Evolutionary conservation across 2,888 invertebrate genomes (phyloP).

Genomic region (Scaptomyza cyrtandrae): DNA sequence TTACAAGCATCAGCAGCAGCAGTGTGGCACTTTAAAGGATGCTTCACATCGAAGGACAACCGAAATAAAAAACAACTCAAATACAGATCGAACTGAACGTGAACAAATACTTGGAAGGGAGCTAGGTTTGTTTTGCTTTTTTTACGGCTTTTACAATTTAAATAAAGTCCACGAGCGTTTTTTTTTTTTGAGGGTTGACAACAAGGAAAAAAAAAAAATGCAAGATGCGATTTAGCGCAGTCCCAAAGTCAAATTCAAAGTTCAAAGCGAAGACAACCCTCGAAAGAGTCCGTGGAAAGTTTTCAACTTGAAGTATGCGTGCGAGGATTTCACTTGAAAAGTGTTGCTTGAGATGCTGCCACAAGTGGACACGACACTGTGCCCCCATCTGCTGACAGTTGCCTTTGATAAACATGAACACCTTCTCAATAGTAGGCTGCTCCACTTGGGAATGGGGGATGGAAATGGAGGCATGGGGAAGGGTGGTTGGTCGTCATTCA

Average conservation of each 20-base stretch:
- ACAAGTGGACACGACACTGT: constrained; percentile 50
- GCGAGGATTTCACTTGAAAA: constrained; percentile 64
- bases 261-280: constrained; percentile 57
- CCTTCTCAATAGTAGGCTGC: constrained; percentile 36
- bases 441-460: neutral
- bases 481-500: constrained; percentile 45
- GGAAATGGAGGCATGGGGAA: neutral
- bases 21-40: constrained; percentile 60
- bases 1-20: constrained; percentile 45
- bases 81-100: constrained; percentile 70
- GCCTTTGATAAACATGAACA: constrained; percentile 72
- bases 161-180: constrained; percentile 27
- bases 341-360: constrained; percentile 64
- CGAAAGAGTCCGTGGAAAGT: constrained; percentile 33
- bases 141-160: constrained; percentile 53
- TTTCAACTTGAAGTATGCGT: constrained; percentile 62
- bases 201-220: constrained; percentile 16
- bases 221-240: constrained; percentile 53
- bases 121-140: constrained; percentile 45
- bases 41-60: constrained; percentile 41
- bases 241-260: constrained; percentile 54
- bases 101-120: constrained; percentile 51
- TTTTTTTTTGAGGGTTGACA: constrained; percentile 62
- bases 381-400: constrained; percentile 4
- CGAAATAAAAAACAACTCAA: constrained; percentile 48